Percentiles rank a stretch among this genome's conserved stretches.
Evolutionary conservation across 2,888 invertebrate species (phyloP).

Genomic region (Drosophila pegasa): DNA sequence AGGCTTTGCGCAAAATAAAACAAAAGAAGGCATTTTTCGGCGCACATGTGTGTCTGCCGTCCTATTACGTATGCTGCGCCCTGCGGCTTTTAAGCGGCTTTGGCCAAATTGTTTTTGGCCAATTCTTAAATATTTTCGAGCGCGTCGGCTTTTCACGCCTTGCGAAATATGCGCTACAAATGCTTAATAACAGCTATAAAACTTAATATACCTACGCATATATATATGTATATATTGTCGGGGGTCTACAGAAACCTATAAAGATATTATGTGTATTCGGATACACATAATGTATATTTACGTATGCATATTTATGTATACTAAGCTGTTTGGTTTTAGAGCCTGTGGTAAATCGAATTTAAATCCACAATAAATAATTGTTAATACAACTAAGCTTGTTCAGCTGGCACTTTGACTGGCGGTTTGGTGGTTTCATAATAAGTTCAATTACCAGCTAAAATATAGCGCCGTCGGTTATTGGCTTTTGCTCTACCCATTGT

Average conservation of each 20-base stretch:
- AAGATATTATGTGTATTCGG: not conserved
- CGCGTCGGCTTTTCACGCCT: constrained; percentile 58
- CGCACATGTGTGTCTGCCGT: constrained; percentile 15
- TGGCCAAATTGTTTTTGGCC: constrained; percentile 52
- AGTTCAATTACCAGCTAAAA: constrained; percentile 25
- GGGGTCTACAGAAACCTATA: not conserved
- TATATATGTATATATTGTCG: not conserved
- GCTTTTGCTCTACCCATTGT: constrained; percentile 24
- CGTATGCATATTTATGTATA: not conserved
- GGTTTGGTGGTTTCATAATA: not conserved
- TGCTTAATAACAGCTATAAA: constrained; percentile 31
- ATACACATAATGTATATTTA: not conserved
- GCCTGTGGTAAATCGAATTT: not conserved
- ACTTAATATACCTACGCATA: not conserved
- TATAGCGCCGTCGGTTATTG: constrained; percentile 53
- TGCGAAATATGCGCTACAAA: constrained; percentile 56
- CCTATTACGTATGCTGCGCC: constrained; percentile 33
- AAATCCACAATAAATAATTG: not conserved
- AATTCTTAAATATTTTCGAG: constrained; percentile 51
- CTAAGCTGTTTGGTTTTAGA: not conserved
- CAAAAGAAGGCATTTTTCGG: constrained; percentile 41
- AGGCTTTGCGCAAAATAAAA: constrained; percentile 63
- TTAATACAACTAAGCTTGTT: not conserved
- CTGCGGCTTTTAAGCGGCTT: constrained; percentile 66
- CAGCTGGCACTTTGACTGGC: too few species aligned